A percentile compares a stretch with the other conserved stretches of the same genome.
Evolutionary conservation across 2,888 invertebrate genomes (phyloP).

Genomic region (Camptogramma bilineatum): DNA sequence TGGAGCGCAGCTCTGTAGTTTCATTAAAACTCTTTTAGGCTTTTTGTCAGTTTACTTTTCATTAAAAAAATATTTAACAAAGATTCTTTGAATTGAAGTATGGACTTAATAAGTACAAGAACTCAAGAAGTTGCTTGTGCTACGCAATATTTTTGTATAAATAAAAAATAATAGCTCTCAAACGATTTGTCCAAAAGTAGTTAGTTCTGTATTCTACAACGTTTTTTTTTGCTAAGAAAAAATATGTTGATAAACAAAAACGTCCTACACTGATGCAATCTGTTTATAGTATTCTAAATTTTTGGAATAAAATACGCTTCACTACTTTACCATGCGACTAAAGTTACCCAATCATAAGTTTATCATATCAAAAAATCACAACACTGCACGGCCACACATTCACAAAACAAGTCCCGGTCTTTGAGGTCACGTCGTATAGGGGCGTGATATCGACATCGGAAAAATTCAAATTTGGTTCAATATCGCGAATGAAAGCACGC

Average conservation of each 20-base stretch:
- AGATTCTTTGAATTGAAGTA: neutral
- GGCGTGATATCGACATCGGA: slow-evolving; percentile 14
- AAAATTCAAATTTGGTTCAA: slow-evolving; percentile 26
- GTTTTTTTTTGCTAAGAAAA: too few species aligned
- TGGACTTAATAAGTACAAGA: neutral
- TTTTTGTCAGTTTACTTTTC: neutral
- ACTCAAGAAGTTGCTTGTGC: neutral
- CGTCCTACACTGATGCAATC: too few species aligned
- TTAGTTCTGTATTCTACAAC: too few species aligned
- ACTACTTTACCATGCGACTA: slow-evolving; percentile 43
- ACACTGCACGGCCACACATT: slow-evolving; percentile 32
- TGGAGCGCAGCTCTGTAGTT: slow-evolving; percentile 9
- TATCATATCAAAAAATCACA: slow-evolving; percentile 15
- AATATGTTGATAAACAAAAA: too few species aligned
- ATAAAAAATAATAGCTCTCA: neutral
- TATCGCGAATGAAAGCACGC: slow-evolving; percentile 37
- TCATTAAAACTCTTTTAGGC: neutral
- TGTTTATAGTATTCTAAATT: too few species aligned
- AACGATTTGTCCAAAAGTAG: neutral
- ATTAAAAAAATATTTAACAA: neutral
- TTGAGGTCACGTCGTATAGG: slow-evolving; percentile 5
- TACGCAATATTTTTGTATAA: neutral
- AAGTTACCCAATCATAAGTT: slow-evolving; percentile 12
- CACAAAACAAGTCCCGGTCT: slow-evolving; percentile 26
- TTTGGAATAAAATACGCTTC: slow-evolving; percentile 8